These are phyloP conservation scores for Eueides isabella DNA, from an alignment of 1,140 invertebrate species.

Conservation along the genomic window DNA sequence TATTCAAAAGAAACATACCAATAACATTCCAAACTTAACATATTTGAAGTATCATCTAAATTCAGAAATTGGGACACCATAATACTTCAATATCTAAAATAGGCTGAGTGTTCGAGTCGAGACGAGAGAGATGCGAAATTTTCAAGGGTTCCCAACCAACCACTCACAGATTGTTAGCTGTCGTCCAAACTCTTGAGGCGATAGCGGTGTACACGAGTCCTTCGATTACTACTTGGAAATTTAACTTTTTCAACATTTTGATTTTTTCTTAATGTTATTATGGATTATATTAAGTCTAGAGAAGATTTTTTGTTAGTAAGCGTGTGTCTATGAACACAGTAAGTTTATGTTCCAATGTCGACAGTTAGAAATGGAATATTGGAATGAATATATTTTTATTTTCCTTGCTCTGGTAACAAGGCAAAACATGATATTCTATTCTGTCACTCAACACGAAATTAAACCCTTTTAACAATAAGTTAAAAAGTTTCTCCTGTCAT, in stretches of 20 bases:
- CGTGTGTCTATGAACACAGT: too few species aligned
- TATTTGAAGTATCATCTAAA: slow-evolving; percentile 23
- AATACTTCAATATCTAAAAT: slow-evolving; percentile 40
- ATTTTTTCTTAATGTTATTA: neutral
- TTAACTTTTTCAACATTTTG: neutral
- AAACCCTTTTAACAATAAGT: too few species aligned
- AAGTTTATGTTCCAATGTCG: too few species aligned
- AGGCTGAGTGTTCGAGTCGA: slow-evolving; percentile 27
- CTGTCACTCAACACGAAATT: too few species aligned
- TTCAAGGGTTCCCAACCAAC: slow-evolving; percentile 27
- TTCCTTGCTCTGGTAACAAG: too few species aligned
- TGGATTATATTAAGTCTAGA: neutral
- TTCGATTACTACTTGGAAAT: slow-evolving; percentile 20
- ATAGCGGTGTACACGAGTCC: slow-evolving; percentile 31
- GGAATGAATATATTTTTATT: too few species aligned
- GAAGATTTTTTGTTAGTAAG: neutral
- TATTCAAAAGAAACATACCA: neutral
- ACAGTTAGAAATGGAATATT: too few species aligned
- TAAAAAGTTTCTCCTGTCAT: too few species aligned
- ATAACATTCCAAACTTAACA: slow-evolving; percentile 19
- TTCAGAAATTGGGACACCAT: slow-evolving; percentile 34
- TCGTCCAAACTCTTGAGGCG: slow-evolving; percentile 33
- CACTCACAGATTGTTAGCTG: slow-evolving; percentile 39
- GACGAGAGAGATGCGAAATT: slow-evolving; percentile 36
- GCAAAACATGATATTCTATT: too few species aligned